Conservation (phyloP, 2,797 vertebrate genomes). For the Cyprinodon diabolis region DNA sequence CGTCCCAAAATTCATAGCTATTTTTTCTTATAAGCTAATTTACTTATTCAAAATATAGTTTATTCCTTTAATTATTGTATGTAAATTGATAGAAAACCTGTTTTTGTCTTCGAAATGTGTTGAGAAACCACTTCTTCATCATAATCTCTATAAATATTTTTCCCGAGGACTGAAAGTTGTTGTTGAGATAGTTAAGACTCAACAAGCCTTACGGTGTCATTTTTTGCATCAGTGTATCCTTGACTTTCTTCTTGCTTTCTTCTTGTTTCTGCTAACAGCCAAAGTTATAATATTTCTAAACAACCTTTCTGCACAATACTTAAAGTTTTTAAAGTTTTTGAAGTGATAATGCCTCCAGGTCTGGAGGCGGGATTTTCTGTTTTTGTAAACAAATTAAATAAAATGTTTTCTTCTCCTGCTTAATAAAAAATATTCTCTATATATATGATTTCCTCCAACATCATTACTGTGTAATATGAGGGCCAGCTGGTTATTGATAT, state of each 20-base stretch:
- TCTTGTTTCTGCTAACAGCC: constrained; percentile 38
- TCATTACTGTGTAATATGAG: constrained; percentile 25
- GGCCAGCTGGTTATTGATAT: constrained; percentile 54
- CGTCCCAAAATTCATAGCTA: too few relatives aligned
- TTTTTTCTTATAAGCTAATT: too few relatives aligned
- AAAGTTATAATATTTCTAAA: constrained; percentile 18
- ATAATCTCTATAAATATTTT: neutral
- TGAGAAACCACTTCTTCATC: neutral
- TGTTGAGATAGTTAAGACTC: neutral
- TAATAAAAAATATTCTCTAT: constrained; percentile 8
- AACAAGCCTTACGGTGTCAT: constrained; percentile 5
- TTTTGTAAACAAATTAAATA: constrained; percentile 40
- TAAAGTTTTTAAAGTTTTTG: constrained; percentile 26
- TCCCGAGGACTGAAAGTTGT: neutral
- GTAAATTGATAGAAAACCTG: too few relatives aligned
- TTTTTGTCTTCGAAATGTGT: neutral
- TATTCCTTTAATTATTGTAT: too few relatives aligned
- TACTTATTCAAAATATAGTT: neutral
- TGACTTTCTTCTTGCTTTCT: constrained; percentile 15
- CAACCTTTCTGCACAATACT: constrained; percentile 35
- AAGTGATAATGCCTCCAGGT: constrained; percentile 40
- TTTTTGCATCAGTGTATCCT: constrained; percentile 28
- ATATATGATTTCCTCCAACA: constrained; percentile 30
- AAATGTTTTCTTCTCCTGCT: neutral
- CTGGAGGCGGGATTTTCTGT: constrained; percentile 21